These are phyloP conservation scores for Istiophorus platypterus DNA, from an alignment of 2,113 vertebrate genomes.

Conservation along the genomic window DNA sequence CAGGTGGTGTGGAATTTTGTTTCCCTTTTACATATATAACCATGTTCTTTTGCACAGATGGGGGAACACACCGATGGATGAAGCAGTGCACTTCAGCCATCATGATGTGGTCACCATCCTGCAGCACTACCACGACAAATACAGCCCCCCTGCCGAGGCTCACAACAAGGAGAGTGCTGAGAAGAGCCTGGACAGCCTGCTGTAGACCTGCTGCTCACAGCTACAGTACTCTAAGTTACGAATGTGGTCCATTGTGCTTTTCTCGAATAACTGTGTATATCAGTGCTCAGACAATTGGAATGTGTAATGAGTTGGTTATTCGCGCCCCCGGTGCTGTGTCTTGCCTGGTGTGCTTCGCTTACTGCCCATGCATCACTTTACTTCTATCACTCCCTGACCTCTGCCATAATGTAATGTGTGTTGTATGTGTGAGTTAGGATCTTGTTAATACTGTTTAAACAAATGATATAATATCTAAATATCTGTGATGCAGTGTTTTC, in stretches of 20 bases:
- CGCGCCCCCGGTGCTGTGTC: neutral
- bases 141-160: slow-evolving; percentile 83
- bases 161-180: slow-evolving; percentile 85
- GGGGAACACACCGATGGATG: slow-evolving; percentile 97
- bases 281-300: slow-evolving; percentile 24
- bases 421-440: slow-evolving; percentile 17
- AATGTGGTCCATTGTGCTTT: neutral
- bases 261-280: slow-evolving; percentile 2
- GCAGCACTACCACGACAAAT: slow-evolving; percentile 90
- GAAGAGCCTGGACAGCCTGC: slow-evolving; percentile 92
- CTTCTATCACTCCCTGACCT: neutral
- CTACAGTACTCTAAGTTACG: neutral
- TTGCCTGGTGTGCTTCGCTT: slow-evolving; percentile 33
- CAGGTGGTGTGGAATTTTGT: no score
- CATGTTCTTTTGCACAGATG: slow-evolving; percentile 82
- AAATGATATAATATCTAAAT: slow-evolving; percentile 21
- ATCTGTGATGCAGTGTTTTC: slow-evolving; percentile 28
- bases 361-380: no score
- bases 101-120: slow-evolving; percentile 93
- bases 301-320: slow-evolving; percentile 1
- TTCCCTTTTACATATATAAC: no score
- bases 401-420: neutral
- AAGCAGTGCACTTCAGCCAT: slow-evolving; percentile 96
- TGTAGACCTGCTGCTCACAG: slow-evolving; percentile 78
- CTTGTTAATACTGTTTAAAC: slow-evolving; percentile 19